Percentiles rank a stretch among this genome's conserved stretches.
Evolutionary conservation across 2,797 vertebrate species (phyloP).

Genomic region (Falco berigora): DNA sequence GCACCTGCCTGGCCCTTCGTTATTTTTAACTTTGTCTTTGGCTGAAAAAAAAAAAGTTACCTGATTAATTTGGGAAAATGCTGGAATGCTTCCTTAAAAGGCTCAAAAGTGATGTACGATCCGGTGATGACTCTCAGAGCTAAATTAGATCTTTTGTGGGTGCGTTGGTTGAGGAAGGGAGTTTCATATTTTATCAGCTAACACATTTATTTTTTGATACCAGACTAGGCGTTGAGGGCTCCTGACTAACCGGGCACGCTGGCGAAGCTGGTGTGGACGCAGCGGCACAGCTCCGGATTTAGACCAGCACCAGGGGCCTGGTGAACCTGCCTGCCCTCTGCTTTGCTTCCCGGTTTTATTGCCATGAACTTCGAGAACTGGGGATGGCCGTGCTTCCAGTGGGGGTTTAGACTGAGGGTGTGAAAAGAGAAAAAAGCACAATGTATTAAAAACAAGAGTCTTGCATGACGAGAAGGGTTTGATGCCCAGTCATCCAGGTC

Average conservation of each 20-base stretch:
- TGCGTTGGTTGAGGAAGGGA: not conserved
- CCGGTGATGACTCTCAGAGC: not conserved
- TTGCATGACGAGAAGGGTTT: no score
- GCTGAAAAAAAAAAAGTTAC: not conserved
- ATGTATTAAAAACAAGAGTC: not conserved
- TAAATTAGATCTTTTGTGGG: not conserved
- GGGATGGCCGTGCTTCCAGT: not conserved
- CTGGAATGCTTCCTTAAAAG: slow-evolving; percentile 4
- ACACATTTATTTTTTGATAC: not conserved
- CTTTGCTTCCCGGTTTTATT: not conserved
- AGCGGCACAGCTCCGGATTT: not conserved
- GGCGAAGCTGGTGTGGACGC: not conserved
- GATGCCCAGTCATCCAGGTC: not conserved
- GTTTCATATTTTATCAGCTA: slow-evolving; percentile 3
- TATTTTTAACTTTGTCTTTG: not conserved
- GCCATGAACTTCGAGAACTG: not conserved
- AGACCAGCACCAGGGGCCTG: not conserved
- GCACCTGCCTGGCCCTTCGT: not conserved
- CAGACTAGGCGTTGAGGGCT: not conserved
- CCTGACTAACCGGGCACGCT: not conserved
- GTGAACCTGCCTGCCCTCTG: not conserved
- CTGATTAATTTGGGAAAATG: not conserved
- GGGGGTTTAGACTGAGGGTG: not conserved
- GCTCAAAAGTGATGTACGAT: not conserved
- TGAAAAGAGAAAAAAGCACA: not conserved